phyloP scores from a whole-genome alignment of 2,888 invertebrate genomes.

The Hypomecis atomaria region DNA sequence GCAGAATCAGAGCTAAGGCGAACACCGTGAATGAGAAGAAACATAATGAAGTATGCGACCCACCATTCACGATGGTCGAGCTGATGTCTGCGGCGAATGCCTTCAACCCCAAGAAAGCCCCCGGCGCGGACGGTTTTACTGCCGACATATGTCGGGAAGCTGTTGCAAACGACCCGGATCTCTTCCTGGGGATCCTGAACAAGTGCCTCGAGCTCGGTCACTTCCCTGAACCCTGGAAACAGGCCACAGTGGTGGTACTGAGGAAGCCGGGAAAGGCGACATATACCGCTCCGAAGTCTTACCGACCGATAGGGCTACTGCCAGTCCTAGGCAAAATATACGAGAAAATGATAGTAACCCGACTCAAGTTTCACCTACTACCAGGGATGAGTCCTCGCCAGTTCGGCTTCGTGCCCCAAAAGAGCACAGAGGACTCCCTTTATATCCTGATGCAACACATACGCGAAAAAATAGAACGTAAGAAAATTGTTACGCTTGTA shows the following conservation, averaged over 20 bases:
- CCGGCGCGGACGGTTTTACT: constrained; percentile 6
- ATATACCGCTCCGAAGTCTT: constrained; percentile 4
- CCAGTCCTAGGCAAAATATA: constrained; percentile 1
- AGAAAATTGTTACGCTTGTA: background rate
- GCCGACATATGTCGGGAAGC: background rate
- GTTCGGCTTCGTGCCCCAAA: background rate
- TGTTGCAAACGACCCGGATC: background rate
- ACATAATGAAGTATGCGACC: background rate
- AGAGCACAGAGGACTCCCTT: background rate
- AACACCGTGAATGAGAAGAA: background rate
- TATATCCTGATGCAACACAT: background rate
- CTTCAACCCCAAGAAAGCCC: background rate
- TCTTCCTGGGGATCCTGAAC: background rate
- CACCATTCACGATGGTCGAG: background rate
- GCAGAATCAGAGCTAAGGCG: background rate
- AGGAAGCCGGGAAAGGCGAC: constrained; percentile 5
- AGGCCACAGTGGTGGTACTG: constrained; percentile 1
- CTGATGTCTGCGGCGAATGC: background rate
- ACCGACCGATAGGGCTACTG: background rate
- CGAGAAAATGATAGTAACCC: background rate
- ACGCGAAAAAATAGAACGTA: background rate
- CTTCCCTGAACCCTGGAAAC: constrained; percentile 1
- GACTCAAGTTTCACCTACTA: constrained; percentile 1
- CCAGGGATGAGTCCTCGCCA: background rate
- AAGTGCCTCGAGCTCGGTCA: background rate